These are phyloP conservation scores for Passer montanus DNA, from an alignment of 2,113 vertebrate genomes.

Conservation along the genomic window DNA sequence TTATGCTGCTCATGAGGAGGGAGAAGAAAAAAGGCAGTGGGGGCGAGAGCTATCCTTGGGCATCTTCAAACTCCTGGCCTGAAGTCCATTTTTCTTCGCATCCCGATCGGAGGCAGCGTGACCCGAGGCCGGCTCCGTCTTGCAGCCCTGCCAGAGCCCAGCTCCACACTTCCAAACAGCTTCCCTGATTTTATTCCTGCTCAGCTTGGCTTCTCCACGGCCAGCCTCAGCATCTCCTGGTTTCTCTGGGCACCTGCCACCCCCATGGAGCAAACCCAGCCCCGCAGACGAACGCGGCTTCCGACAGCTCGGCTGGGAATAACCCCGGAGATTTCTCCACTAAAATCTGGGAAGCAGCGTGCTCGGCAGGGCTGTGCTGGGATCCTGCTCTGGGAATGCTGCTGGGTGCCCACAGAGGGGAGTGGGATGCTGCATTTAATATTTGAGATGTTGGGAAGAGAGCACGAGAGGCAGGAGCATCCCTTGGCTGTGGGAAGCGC, in stretches of 20 bases:
- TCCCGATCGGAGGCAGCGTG: neutral
- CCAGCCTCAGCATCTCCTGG: neutral
- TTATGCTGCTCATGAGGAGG: constrained; percentile 1
- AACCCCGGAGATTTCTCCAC: neutral
- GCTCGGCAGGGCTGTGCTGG: neutral
- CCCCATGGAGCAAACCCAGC: neutral
- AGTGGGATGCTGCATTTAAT: neutral
- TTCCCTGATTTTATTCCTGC: neutral
- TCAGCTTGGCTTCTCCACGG: neutral
- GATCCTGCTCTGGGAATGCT: accelerated
- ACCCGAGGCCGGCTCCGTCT: neutral
- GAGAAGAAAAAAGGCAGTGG: neutral
- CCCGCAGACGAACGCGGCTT: accelerated
- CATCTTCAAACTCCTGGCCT: neutral
- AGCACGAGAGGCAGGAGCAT: neutral
- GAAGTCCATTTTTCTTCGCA: neutral
- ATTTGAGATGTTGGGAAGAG: neutral
- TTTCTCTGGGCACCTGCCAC: neutral
- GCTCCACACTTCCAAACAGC: neutral
- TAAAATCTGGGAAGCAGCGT: accelerated
- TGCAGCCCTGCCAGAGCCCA: accelerated
- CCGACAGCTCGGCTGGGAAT: neutral
- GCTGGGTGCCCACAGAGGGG: accelerated
- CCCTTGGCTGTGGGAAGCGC: accelerated
- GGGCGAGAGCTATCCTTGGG: neutral